These are phyloP conservation scores for Pelecanoides urinatrix DNA, from an alignment of 2,113 vertebrate species.

Conservation along the genomic window DNA sequence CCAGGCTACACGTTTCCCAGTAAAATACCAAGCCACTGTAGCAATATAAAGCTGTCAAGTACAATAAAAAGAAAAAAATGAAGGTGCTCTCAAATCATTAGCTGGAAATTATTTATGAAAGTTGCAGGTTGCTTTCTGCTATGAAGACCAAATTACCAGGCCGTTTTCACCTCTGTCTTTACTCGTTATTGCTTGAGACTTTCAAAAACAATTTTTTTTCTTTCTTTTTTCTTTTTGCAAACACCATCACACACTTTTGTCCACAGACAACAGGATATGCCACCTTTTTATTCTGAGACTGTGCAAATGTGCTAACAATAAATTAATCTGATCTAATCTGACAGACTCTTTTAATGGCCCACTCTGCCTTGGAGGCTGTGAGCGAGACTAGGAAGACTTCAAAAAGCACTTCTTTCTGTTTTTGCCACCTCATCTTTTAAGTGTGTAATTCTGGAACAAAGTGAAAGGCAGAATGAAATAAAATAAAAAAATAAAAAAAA, in stretches of 20 bases:
- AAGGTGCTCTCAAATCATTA: constrained; percentile 40
- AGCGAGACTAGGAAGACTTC: not conserved
- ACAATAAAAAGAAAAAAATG: constrained; percentile 28
- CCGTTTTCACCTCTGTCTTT: constrained; percentile 16
- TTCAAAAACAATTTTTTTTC: not conserved
- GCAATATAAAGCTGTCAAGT: constrained; percentile 51
- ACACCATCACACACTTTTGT: not conserved
- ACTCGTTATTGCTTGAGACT: not conserved
- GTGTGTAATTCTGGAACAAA: not conserved
- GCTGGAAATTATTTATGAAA: constrained; percentile 48
- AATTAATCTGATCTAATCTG: not conserved
- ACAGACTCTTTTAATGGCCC: not conserved
- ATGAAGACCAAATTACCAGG: not conserved
- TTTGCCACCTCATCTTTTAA: not conserved
- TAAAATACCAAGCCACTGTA: not conserved
- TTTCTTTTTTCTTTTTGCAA: accelerated
- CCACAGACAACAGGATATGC: not conserved
- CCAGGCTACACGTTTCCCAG: not conserved
- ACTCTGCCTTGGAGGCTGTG: accelerated
- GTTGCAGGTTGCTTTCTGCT: constrained; percentile 15
- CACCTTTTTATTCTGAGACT: not conserved
- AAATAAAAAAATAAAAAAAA: not conserved
- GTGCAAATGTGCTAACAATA: not conserved
- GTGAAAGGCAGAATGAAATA: not conserved
- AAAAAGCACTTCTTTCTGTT: not conserved